Base-by-base conservation (phyloP, 2,797 vertebrate genomes). In the Parambassis ranga region DNA sequence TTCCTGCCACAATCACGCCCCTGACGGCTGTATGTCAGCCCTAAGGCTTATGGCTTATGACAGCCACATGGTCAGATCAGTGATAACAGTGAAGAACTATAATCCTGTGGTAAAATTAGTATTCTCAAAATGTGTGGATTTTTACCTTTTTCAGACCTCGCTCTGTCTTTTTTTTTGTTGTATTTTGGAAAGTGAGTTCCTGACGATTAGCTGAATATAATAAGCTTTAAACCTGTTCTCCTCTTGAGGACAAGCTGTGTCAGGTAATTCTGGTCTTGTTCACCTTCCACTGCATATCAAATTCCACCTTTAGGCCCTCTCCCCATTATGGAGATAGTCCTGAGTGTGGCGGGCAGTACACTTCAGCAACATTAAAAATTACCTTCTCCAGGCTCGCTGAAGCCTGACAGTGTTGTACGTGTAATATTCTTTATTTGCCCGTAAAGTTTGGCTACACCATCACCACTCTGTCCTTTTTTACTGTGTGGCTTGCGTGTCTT, bases 161-260 rank as follows among this genome's bases (percentile, higher is more conserved):
- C 13, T 37, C 4, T 15, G 15, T 50, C 33, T 10, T 46, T 33
- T 53, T n/a, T 44, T 22, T 8, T 0, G 0, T 15, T 31, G 15
- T 13, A 32, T 35, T 44, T 43, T 11, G 9, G 7, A 1, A 18
- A 35, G 11, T 18, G 27, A 72, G 43, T 64, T 33, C 22, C 53
- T 11, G 20, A 6, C 1, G 6, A 47, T 50, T 27, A 57, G 19
- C 27, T 7, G 26, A 13, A 65, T 57, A 57, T 65, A 48, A 62
- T 71, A 62, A 27, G 1, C 36, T 67, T 43, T 28, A 36, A 51
- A 31, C 31, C 15, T 26, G 15, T 16, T 30, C 22, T 32, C 19
- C 36, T 64, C 32, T 53, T 39, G 31, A 63, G 57, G 53, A 72
- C 43, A 60, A 63, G 41, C 44, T 70, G 57, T 64, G 61, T 65